Conservation (phyloP, 2,888 invertebrate species). For the Eupithecia abbreviata region DNA sequence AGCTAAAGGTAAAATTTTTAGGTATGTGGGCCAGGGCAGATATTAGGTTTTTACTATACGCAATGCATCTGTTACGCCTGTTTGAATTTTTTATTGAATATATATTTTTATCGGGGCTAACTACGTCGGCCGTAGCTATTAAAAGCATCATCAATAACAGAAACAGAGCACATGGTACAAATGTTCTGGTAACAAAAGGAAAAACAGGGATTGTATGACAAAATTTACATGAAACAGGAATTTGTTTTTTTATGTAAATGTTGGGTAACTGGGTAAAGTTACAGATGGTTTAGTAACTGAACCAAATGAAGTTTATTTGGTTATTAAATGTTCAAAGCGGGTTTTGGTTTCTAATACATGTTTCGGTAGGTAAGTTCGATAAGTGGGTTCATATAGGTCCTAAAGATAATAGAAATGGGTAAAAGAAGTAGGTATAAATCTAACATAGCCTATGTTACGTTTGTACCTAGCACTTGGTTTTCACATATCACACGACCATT, state of each 20-base stretch:
- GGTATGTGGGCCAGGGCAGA: background rate
- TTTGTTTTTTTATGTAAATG: background rate
- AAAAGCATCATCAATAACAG: slow-evolving; percentile 29
- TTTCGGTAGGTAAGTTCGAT: background rate
- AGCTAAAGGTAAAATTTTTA: background rate
- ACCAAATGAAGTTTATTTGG: background rate
- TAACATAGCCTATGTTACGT: too few species aligned
- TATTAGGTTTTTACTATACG: background rate
- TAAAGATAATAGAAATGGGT: background rate
- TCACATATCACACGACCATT: too few species aligned
- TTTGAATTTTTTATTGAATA: background rate
- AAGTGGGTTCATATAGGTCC: background rate
- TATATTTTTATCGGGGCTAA: slow-evolving; percentile 9
- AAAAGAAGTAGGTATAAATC: too few species aligned
- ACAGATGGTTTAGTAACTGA: background rate
- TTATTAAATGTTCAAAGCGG: background rate
- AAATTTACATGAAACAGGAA: slow-evolving; percentile 10
- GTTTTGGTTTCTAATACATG: background rate
- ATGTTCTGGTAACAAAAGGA: slow-evolving; percentile 14
- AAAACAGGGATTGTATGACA: slow-evolving; percentile 9
- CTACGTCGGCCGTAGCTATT: slow-evolving; percentile 24
- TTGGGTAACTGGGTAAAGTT: background rate
- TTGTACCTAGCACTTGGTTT: too few species aligned
- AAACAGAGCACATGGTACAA: slow-evolving; percentile 22
- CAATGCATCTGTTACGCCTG: background rate